phyloP scores from a whole-genome alignment of 2,797 vertebrate genomes.

The Pseudochaenichthys georgianus region DNA sequence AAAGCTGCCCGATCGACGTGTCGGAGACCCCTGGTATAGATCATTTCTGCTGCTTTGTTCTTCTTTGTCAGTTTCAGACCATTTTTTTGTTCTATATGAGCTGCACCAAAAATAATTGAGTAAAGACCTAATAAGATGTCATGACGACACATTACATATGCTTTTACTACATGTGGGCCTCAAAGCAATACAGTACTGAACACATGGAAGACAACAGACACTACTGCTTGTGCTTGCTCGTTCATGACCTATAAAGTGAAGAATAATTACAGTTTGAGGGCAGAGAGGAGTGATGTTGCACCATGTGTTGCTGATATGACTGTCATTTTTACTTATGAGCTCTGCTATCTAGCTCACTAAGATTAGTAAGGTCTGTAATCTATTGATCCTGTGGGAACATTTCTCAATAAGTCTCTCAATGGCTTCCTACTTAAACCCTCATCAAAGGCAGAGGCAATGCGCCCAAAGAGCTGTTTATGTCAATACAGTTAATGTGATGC shows the following conservation, averaged over 20 bases:
- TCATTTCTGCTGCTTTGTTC: too few species aligned
- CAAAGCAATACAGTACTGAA: slow-evolving; percentile 1
- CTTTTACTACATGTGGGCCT: slow-evolving; percentile 11
- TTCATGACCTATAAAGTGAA: slow-evolving; percentile 61
- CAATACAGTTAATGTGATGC: slow-evolving; percentile 82
- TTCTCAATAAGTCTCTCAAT: slow-evolving; percentile 78
- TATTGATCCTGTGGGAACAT: slow-evolving; percentile 81
- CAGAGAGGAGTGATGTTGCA: slow-evolving; percentile 47
- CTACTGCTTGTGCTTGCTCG: slow-evolving; percentile 21
- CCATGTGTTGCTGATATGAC: slow-evolving; percentile 63
- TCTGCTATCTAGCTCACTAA: slow-evolving; percentile 60
- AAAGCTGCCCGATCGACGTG: too few species aligned
- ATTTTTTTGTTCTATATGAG: not conserved
- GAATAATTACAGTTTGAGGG: slow-evolving; percentile 67
- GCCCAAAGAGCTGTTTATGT: slow-evolving; percentile 78
- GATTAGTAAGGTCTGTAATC: slow-evolving; percentile 77
- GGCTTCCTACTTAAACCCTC: slow-evolving; percentile 81
- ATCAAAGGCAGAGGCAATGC: slow-evolving; percentile 77
- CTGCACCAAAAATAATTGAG: not conserved
- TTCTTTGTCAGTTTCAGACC: too few species aligned
- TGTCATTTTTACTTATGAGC: slow-evolving; percentile 56
- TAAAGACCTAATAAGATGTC: not conserved
- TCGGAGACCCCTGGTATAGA: too few species aligned
- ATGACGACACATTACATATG: not conserved
- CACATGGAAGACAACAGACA: slow-evolving; percentile 44